phyloP scores from a whole-genome alignment of 2,888 invertebrate genomes.

The Mylabris sibirica region DNA sequence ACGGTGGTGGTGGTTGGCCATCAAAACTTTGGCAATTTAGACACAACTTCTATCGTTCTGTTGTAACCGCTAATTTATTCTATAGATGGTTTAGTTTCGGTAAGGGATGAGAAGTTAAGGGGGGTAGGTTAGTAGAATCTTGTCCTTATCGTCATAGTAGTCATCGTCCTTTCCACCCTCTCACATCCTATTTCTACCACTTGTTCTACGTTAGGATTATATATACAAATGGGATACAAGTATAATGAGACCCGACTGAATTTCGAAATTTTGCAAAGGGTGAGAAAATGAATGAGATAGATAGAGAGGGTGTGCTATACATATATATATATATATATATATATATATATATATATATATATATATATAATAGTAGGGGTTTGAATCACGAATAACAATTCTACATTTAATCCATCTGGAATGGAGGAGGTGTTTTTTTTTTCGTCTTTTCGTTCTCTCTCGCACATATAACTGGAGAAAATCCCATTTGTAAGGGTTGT shows the following conservation, averaged over 20 bases:
- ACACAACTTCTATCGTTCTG: slow-evolving; percentile 37
- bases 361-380: neutral
- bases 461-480: neutral
- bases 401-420: neutral
- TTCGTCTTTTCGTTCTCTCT: no score
- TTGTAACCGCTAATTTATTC: slow-evolving; percentile 39
- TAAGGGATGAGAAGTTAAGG: neutral
- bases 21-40: slow-evolving; percentile 39
- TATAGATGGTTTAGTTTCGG: slow-evolving; percentile 25
- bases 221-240: slow-evolving; percentile 14
- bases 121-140: neutral
- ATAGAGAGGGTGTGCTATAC: neutral
- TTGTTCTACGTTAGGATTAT: neutral
- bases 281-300: neutral
- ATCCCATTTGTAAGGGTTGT: neutral
- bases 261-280: neutral
- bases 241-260: slow-evolving; percentile 12
- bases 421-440: neutral
- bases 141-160: neutral
- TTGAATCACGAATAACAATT: neutral
- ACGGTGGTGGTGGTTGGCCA: slow-evolving; percentile 27
- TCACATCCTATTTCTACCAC: neutral
- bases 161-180: neutral
- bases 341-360: no score
- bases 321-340: no score